Evolutionary conservation across 2,113 vertebrate genomes (phyloP).

Genomic region (Zosterops pallidus): DNA sequence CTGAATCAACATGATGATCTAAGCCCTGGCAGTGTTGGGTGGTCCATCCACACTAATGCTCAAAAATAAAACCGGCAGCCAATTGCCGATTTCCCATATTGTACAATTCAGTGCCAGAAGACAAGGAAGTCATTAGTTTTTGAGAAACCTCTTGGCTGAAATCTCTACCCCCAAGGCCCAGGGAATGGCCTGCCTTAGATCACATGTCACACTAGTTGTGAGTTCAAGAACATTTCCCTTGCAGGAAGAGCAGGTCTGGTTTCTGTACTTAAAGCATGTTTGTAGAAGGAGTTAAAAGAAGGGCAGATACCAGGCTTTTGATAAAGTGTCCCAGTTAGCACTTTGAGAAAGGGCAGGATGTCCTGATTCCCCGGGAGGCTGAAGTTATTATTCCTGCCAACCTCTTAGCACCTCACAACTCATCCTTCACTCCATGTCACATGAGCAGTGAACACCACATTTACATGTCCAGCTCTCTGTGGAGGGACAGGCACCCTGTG

Average conservation of each 20-base stretch:
- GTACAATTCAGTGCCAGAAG: not conserved
- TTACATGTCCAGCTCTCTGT: not conserved
- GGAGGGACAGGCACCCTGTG: not conserved
- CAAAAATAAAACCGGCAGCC: not conserved
- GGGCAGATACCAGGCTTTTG: not conserved
- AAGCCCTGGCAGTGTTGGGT: not conserved
- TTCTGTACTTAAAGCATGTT: not conserved
- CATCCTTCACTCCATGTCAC: not conserved
- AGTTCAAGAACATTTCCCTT: not conserved
- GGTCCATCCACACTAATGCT: not conserved
- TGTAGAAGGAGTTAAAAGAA: not conserved
- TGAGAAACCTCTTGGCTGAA: not conserved
- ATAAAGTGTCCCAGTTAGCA: not conserved
- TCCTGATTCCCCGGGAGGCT: not conserved
- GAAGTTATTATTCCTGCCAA: slow-evolving; percentile 24
- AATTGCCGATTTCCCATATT: not conserved
- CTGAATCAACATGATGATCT: not conserved
- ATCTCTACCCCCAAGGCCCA: not conserved
- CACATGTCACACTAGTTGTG: not conserved
- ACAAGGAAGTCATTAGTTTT: not conserved
- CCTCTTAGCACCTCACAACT: not conserved
- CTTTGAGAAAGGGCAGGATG: not conserved
- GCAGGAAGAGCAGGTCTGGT: not conserved
- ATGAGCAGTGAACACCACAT: not conserved
- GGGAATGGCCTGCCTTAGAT: not conserved